Base-by-base conservation (phyloP, 2,797 vertebrate species). In the Gastrophryne carolinensis region DNA sequence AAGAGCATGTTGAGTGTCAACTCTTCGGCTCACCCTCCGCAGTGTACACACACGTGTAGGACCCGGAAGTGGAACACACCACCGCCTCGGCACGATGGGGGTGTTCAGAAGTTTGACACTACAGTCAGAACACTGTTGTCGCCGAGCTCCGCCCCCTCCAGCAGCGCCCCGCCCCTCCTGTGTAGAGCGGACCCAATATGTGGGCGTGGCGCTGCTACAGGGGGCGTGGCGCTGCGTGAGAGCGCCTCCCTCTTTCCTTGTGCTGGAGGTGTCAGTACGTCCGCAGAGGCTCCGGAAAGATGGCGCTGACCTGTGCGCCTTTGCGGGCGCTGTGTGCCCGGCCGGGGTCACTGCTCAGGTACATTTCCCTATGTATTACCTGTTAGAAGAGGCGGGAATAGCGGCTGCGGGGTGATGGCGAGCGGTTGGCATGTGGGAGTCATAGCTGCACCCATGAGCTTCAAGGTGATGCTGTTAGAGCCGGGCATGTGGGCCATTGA, bases 51-150 rank as follows among this genome's bases (percentile, higher is more conserved):
- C 73, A 76, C 65, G 65, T 76, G 73, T 1, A 4, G 53, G 19
- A 63, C 57, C 73, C 73, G 73, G 73, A 76, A 69, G 41, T 34
- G 65, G 73, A 54, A 19, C 17, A 8, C 19, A 44, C 73, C 57
- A 76, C 13, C 23, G 4, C 9, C 23, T 29, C 6, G 2, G 0
- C 10, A 2, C 3, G 2, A 34, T 8, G 54, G 52, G 30, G 50
- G 26, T 15, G 5, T 11, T 47, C 11, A 9, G 3, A 12, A 10
- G n/a, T n/a, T n/a, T n/a, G n/a, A 24, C n/a, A n/a, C 6, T 26
- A 27, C 9, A 2, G 9, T 3, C 26, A 3, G 8, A 35, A 35
- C 27, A 15, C 6, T 9, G 4, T 4, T 15, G 5, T 2, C 3
- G 2, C 5, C 30, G 13, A 11, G 7, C 17, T 49, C 10, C n/a